These are phyloP conservation scores for Numenius phaeopus DNA, from an alignment of 2,797 vertebrate species.

Conservation along the genomic window DNA sequence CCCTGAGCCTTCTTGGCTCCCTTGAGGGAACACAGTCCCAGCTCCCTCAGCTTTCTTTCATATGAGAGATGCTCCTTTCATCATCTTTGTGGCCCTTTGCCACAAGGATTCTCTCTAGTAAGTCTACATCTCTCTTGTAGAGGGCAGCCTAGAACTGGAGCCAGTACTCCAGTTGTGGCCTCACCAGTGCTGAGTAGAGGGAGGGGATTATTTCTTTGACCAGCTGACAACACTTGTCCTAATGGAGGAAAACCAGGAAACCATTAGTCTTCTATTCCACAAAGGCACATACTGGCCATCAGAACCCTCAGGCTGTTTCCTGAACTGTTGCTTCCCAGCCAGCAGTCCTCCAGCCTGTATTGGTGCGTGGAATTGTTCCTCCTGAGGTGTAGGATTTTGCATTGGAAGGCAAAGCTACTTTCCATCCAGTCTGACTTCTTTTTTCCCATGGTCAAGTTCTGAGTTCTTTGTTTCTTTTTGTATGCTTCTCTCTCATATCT, in stretches of 20 bases:
- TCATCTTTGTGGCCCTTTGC: background rate
- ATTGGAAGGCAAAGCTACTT: too few relatives aligned
- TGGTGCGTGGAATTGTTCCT: background rate
- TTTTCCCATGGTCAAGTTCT: too few relatives aligned
- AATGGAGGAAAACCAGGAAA: background rate
- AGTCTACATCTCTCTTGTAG: background rate
- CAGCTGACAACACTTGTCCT: background rate
- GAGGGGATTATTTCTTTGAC: background rate
- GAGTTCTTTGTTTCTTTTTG: background rate
- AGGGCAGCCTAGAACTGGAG: background rate
- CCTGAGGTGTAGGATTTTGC: background rate
- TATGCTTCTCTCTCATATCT: background rate
- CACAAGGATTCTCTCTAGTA: too few relatives aligned
- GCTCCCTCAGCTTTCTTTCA: too few relatives aligned
- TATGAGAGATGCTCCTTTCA: too few relatives aligned
- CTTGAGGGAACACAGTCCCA: too few relatives aligned
- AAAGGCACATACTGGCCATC: background rate
- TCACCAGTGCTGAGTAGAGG: background rate
- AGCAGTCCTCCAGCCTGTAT: too few relatives aligned
- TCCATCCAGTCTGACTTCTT: too few relatives aligned
- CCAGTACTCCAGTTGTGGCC: background rate
- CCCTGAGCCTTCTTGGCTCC: too few relatives aligned
- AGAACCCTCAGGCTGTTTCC: background rate
- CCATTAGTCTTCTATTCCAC: background rate
- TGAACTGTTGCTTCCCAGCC: background rate